Percentiles rank a stretch among this genome's conserved stretches.
Evolutionary conservation across 1,140 invertebrate species (phyloP).

Genomic region (Brachystomella parvula): DNA sequence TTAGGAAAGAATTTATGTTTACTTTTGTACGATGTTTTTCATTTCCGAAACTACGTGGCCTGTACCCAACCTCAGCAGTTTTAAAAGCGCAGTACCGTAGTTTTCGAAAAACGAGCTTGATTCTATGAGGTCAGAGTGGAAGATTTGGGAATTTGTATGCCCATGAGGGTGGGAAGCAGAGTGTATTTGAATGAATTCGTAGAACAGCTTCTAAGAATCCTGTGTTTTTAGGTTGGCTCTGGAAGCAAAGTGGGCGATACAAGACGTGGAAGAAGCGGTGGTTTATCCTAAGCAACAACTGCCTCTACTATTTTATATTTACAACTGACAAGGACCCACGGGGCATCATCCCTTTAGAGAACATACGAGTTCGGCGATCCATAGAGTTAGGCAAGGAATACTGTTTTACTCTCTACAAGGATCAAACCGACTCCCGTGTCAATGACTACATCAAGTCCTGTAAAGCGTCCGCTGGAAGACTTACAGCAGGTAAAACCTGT

Average conservation of each 20-base stretch:
- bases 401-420: slow-evolving; percentile 26
- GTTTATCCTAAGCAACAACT: slow-evolving; percentile 99
- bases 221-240: slow-evolving; percentile 92
- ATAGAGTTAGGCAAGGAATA: slow-evolving; percentile 15
- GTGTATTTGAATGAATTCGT: too few relatives aligned
- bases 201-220: too few relatives aligned
- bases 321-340: slow-evolving; percentile 97
- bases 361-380: slow-evolving; percentile 41
- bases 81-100: too few relatives aligned
- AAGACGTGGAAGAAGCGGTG: slow-evolving; percentile 97
- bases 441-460: slow-evolving; percentile 93
- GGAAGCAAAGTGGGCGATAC: slow-evolving; percentile 78
- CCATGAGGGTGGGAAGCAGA: too few relatives aligned
- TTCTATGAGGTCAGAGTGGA: too few relatives aligned
- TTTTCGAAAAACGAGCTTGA: too few relatives aligned
- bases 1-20: too few relatives aligned
- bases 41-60: too few relatives aligned
- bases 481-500: slow-evolving; percentile 59
- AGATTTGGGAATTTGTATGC: too few relatives aligned
- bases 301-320: slow-evolving; percentile 98
- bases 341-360: slow-evolving; percentile 91
- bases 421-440: slow-evolving; percentile 71
- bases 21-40: too few relatives aligned
- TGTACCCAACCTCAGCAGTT: too few relatives aligned
- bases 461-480: slow-evolving; percentile 96